Percentiles rank a stretch among this genome's conserved stretches.
phyloP scores from a whole-genome alignment of 2,888 invertebrate species.

The Parnassius apollo region DNA sequence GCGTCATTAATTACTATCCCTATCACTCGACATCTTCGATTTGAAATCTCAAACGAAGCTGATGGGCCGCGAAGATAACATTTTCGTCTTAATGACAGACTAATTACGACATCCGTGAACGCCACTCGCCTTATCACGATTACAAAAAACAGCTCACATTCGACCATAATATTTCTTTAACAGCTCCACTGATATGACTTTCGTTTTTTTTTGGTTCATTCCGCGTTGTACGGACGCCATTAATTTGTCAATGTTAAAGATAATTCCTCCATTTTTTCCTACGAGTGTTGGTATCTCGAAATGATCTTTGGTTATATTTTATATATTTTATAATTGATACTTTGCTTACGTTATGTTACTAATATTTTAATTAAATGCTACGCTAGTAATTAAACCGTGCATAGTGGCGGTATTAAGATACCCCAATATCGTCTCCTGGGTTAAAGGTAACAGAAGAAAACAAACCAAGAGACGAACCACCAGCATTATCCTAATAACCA shows the following conservation, averaged over 20 bases:
- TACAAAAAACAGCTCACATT: constrained; percentile 27
- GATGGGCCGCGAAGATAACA: constrained; percentile 52
- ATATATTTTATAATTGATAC: constrained; percentile 7
- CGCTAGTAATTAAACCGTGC: too few species aligned
- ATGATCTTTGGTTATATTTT: constrained; percentile 14
- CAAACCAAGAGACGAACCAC: too few species aligned
- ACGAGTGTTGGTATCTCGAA: constrained; percentile 9
- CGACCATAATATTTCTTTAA: constrained; percentile 23
- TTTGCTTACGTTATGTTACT: constrained; percentile 4
- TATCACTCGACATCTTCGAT: constrained; percentile 32
- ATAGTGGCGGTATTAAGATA: too few species aligned
- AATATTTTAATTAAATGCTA: too few species aligned
- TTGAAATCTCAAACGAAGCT: constrained; percentile 34
- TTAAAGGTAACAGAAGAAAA: too few species aligned
- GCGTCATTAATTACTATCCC: constrained; percentile 8
- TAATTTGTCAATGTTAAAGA: constrained; percentile 26
- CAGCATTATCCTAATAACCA: too few species aligned
- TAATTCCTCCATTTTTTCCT: too few species aligned
- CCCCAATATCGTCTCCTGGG: too few species aligned
- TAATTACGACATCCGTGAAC: constrained; percentile 47
- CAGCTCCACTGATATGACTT: constrained; percentile 30
- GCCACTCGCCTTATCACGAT: constrained; percentile 33
- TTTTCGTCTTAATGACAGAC: constrained; percentile 53
- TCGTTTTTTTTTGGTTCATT: constrained; percentile 24
- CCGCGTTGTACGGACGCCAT: constrained; percentile 17